Base-by-base conservation (phyloP, 2,888 invertebrate species). In the Agrypnus murinus region DNA sequence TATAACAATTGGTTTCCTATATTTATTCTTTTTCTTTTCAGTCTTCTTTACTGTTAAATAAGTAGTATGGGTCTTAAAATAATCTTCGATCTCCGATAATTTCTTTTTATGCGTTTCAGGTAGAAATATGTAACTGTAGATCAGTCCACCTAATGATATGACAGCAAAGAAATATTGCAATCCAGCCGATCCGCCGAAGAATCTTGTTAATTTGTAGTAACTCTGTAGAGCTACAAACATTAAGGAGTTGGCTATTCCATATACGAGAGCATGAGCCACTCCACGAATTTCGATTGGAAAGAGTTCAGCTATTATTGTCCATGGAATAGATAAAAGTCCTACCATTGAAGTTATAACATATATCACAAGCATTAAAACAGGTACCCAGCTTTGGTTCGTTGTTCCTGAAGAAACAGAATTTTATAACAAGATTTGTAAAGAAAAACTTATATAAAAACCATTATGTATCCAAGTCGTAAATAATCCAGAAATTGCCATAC, bases 241-340 rank as follows among this genome's bases (percentile, higher is more conserved):
- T 0, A 89, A 81, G 25, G 88, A 74, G 76, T 89, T 88, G 2
- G 88, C 89, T 75, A 88, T 84, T 36, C 87, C 87, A 78, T 88
- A 88, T 43, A 87, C 86, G 46, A 89, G 84, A 2, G 89, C 88
- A 74, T 89, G 89, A 0, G 89, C 89, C 12, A 89, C 82, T 5
- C 89, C 89, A 17, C 90, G 85, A 48, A 89, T 89, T 70, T 89
- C 88, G 1, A 88, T 86, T 0, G 89, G 89, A 77, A 89, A 90
- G 7, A 90, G 79, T 82, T 89, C 90, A 0, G 89, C 89, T 0
- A 89, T 89, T 88, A 90, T 88, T 14, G 89, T 89, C 89, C 89
- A 90, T 0, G 90, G 90, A 25, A 90, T 89, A 9, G 88, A 88
- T 40, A 89, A 82, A 74, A 89, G 82, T 0, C 89, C 90, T 45